phyloP scores from a whole-genome alignment of 2,797 vertebrate species.

The Mus minutoides region DNA sequence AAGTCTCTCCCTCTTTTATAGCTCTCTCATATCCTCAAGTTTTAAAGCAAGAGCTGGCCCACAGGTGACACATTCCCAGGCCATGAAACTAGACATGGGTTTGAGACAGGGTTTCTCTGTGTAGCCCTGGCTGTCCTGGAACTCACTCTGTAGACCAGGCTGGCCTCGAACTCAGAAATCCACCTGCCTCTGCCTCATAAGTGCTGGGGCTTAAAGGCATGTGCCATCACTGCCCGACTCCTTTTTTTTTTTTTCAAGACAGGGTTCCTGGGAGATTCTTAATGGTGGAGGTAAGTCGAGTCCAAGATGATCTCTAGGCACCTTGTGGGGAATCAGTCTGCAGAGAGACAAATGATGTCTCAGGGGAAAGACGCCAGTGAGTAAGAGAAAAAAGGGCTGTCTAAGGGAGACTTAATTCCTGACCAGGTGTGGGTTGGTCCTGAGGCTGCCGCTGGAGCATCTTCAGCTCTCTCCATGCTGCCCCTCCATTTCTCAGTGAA shows the following conservation, averaged over 20 bases:
- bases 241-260: no score
- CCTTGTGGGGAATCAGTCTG: background rate
- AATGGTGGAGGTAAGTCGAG: background rate
- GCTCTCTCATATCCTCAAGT: background rate
- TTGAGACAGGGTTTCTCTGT: no score
- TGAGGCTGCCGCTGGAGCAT: background rate
- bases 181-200: no score
- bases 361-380: background rate
- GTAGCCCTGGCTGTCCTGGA: no score
- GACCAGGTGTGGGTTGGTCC: background rate
- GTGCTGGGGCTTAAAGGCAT: no score
- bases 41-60: background rate
- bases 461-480: background rate
- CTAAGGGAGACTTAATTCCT: background rate
- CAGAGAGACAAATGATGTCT: background rate
- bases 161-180: no score
- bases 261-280: background rate
- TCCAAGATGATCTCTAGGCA: conserved; percentile 10
- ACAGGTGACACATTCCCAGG: background rate
- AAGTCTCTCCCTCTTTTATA: background rate
- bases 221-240: no score
- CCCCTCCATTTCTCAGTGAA: background rate
- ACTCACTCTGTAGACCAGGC: no score
- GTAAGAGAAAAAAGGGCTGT: background rate
- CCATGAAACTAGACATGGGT: background rate